Evolutionary conservation across 2,888 invertebrate genomes (phyloP).

Genomic region (Tachina lurida): DNA sequence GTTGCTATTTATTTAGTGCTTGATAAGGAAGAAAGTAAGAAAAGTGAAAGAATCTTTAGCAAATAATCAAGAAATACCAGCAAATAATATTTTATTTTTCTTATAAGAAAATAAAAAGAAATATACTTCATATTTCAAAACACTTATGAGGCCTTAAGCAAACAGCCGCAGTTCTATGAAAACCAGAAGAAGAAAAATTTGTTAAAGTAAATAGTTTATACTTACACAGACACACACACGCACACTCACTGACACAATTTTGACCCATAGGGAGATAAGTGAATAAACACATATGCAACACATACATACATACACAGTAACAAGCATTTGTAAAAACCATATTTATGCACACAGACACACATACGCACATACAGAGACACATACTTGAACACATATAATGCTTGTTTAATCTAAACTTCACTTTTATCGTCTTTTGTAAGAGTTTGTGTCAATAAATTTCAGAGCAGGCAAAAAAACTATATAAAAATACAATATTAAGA

Average conservation of each 20-base stretch:
- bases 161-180: constrained; percentile 16
- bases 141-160: constrained; percentile 42
- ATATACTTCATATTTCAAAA: constrained; percentile 2
- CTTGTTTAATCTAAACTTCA: constrained; percentile 1
- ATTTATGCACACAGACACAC: neutral
- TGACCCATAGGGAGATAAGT: constrained; percentile 4
- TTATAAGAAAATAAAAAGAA: neutral
- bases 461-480: neutral
- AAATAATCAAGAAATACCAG: constrained; percentile 18
- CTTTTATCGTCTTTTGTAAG: neutral
- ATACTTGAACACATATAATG: neutral
- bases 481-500: neutral
- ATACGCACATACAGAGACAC: neutral
- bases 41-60: neutral
- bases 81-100: constrained; percentile 25
- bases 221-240: neutral
- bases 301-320: neutral
- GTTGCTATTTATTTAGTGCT: constrained; percentile 61
- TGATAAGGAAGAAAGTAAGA: constrained; percentile 3
- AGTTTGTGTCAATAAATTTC: neutral
- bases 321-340: neutral
- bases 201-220: constrained; percentile 19
- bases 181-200: neutral
- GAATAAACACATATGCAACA: neutral
- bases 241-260: constrained; percentile 8